Percentiles rank a stretch among this genome's conserved stretches.
These are phyloP conservation scores for Graptemys geographica DNA, from an alignment of 2,797 vertebrate species.

Conservation along the genomic window DNA sequence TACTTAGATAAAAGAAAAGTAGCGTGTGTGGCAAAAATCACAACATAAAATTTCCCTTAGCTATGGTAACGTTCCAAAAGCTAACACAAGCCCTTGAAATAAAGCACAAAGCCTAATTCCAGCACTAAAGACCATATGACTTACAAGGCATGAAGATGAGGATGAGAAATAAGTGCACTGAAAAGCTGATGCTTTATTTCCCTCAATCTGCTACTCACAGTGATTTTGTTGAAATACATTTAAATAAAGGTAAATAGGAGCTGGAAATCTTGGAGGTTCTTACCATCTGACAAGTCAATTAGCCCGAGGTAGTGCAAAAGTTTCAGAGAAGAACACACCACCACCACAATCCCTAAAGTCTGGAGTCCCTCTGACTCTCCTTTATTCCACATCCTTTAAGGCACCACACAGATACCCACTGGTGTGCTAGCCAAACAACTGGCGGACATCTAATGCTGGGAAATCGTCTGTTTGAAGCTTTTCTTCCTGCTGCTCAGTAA, in stretches of 20 bases:
- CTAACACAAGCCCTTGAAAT: background rate
- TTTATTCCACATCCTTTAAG: conserved; percentile 77
- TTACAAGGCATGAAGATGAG: background rate
- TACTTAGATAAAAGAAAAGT: background rate
- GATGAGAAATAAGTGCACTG: background rate
- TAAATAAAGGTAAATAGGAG: conserved; percentile 37
- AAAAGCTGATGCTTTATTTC: conserved; percentile 13
- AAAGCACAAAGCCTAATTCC: conserved; percentile 25
- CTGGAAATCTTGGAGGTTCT: conserved; percentile 63
- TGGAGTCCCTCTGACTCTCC: conserved; percentile 83
- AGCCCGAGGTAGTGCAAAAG: conserved; percentile 84
- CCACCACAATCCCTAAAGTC: conserved; percentile 83
- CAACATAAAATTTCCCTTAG: background rate
- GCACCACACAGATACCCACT: background rate
- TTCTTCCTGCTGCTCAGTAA: conserved; percentile 53
- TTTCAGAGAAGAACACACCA: conserved; percentile 84
- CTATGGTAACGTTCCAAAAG: background rate
- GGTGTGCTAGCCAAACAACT: conserved; percentile 20
- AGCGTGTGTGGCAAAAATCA: background rate
- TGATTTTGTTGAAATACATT: conserved; percentile 12
- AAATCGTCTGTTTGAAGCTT: conserved; percentile 53
- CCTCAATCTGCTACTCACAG: background rate
- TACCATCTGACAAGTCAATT: conserved; percentile 84
- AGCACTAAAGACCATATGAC: background rate
- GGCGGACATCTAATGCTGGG: conserved; percentile 43